Evolutionary conservation across 2,113 vertebrate genomes (phyloP).

Genomic region (Oxyura jamaicensis): DNA sequence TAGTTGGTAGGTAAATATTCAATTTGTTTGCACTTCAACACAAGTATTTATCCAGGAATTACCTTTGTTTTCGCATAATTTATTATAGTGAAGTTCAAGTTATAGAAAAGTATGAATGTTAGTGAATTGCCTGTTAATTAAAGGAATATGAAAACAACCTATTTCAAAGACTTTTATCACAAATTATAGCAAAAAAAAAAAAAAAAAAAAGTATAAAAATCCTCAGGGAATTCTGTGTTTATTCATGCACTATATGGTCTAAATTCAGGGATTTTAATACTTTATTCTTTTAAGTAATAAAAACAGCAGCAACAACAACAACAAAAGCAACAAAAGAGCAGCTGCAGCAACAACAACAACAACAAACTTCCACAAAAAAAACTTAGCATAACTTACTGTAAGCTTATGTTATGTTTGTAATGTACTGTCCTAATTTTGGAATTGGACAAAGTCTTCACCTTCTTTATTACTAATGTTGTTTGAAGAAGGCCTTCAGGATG

Average conservation of each 20-base stretch:
- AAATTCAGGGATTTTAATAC: not conserved
- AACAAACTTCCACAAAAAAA: not conserved
- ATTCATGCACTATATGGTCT: not conserved
- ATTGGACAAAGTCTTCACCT: not conserved
- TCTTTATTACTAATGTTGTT: not conserved
- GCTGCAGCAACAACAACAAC: too few relatives aligned
- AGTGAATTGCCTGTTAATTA: not conserved
- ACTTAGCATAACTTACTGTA: accelerated
- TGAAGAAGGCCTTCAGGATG: not conserved
- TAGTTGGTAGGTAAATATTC: not conserved
- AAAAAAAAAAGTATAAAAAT: not conserved
- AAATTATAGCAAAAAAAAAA: not conserved
- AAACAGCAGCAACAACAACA: not conserved
- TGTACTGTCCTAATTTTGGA: not conserved
- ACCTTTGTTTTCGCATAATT: not conserved
- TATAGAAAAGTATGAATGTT: not conserved
- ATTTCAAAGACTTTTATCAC: not conserved
- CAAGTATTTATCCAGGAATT: not conserved
- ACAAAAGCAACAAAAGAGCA: not conserved
- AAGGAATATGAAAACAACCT: not conserved
- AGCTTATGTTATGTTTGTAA: not conserved
- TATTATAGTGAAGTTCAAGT: not conserved
- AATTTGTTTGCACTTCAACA: not conserved
- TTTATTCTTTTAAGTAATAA: not conserved
- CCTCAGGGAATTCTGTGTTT: not conserved